Evolutionary conservation across 30 jellyfish, hydroid and myxozoan species (phyloP).

Genomic region (Clytia hemisphaerica): DNA sequence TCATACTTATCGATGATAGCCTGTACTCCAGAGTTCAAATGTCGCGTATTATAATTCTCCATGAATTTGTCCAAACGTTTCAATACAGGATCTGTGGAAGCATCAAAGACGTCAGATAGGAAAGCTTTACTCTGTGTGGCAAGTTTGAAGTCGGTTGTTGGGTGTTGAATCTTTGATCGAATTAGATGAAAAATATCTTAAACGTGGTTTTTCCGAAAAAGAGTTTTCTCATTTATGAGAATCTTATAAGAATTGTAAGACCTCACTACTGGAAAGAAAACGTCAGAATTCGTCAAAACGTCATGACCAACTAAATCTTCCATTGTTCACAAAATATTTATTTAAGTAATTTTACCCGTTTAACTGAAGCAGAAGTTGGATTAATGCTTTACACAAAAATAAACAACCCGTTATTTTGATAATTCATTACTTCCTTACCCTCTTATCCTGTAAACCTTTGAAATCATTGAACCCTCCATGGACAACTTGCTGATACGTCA

Average conservation of each 20-base stretch:
- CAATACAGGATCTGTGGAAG: conserved; percentile 41
- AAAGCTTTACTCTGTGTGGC: conserved; percentile 51
- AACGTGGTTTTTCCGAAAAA: too few relatives aligned
- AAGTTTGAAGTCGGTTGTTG: conserved; percentile 54
- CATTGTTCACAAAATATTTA: too few relatives aligned
- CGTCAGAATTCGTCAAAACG: too few relatives aligned
- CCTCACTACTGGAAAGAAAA: too few relatives aligned
- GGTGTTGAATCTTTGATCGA: conserved; percentile 53
- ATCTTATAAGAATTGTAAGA: too few relatives aligned
- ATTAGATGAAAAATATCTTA: too few relatives aligned
- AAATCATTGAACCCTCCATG: conserved; percentile 38
- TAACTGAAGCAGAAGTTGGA: too few relatives aligned
- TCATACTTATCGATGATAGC: conserved; percentile 40
- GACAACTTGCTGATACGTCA: conserved; percentile 68
- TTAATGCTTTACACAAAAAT: too few relatives aligned
- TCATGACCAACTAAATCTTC: too few relatives aligned
- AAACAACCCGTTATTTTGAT: too few relatives aligned
- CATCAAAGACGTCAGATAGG: conserved; percentile 40
- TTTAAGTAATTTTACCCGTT: too few relatives aligned
- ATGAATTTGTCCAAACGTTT: conserved; percentile 47
- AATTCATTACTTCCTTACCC: conserved; percentile 41
- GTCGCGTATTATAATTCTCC: conserved; percentile 41
- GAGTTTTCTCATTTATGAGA: too few relatives aligned
- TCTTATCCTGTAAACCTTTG: conserved; percentile 59
- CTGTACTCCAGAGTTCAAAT: conserved; percentile 22